A percentile compares a stretch with the other conserved stretches of the same genome.
Conservation (phyloP, 2,113 vertebrate genomes). For the Lepus americanus region DNA sequence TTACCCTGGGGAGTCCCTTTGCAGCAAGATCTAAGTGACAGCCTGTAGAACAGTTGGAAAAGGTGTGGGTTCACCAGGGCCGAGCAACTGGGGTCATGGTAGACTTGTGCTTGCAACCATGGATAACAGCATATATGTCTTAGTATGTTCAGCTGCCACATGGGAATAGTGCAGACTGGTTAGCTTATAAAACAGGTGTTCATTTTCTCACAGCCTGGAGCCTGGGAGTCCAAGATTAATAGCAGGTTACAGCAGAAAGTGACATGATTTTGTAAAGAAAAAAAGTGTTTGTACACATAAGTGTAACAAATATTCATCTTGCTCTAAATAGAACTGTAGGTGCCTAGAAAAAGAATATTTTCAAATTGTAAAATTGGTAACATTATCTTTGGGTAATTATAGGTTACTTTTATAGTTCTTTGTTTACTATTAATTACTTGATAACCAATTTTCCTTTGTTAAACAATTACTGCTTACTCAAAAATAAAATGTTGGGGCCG, state of each 20-base stretch:
- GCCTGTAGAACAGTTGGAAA: no score
- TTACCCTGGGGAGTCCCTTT: no score
- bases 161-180: no score
- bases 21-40: no score
- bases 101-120: no score
- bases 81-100: no score
- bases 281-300: neutral
- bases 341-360: neutral
- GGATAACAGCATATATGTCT: no score
- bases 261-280: neutral
- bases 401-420: neutral
- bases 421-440: neutral
- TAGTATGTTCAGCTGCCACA: no score
- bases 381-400: neutral
- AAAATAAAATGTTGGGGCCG: neutral
- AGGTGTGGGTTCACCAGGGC: no score
- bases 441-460: neutral
- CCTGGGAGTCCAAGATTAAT: neutral
- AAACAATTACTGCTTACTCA: neutral
- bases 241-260: neutral
- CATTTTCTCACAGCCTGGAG: no score
- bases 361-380: no score
- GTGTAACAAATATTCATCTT: fast-evolving
- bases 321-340: neutral
- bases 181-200: no score